Evolutionary conservation across 2,113 vertebrate genomes (phyloP), one percentile per base, ranked within the genome.

Genomic region (Perognathus longimembris): DNA sequence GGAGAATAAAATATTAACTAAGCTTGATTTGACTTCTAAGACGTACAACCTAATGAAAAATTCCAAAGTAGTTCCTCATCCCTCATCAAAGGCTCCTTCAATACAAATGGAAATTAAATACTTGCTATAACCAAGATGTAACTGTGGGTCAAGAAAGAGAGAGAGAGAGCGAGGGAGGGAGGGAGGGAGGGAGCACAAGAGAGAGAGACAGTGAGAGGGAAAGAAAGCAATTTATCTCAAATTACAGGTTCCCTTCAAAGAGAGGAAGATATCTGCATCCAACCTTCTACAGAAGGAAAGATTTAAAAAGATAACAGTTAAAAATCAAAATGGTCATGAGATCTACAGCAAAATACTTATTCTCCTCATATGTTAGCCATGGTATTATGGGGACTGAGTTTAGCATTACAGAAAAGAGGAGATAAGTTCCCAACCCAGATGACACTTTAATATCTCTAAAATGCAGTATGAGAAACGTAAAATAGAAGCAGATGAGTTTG

Each of bases 1-100:
- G 82, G 32, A 89, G 57, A 91, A 88, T 89, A 86, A 97, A 95
- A 91, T 94, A 94, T 95, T 94, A 90, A 94, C 69, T 57, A 94
- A 92, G 67, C 32, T 15, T 1, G 9, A 76, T 75, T 85, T 92
- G 66, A 95, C 86, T 91, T 95, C 89, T 95, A 86, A 95, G 54
- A 45, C n/a, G 26, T 71, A 69, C 67, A 71, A 75, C 54, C 54
- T 92, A 30, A 82, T 94, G 75, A 93, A 73, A 88, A 79, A 93
- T 95, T 95, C 42, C 63, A 22, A 42, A 88, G 26, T n/a, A 61
- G 54, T 73, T 76, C n/a, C 15, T 38, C 7, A n/a, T 82, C 74
- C 75, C 59, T 79, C 22, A 12, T 69, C 82, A 90, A 89, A 76
- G 20, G 0, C 38, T 86, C 26, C 32, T 42, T 86, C 45, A 80